A percentile compares a stretch with the other conserved stretches of the same genome.
Conservation (phyloP, 2,888 invertebrate species). For the Aproaerema taeniolella region DNA sequence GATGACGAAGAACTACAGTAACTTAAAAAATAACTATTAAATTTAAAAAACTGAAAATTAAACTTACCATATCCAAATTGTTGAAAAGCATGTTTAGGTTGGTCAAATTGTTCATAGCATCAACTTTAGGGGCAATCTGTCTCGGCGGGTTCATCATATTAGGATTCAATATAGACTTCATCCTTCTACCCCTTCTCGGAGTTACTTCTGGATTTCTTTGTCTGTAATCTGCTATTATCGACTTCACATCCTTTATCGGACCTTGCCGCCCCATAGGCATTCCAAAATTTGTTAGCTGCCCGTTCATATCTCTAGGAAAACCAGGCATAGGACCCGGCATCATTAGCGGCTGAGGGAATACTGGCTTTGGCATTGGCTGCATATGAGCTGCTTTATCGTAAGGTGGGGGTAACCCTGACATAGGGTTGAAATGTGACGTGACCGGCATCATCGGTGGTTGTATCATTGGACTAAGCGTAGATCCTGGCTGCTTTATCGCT, state of each 20-base stretch:
- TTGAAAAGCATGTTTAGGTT: constrained; percentile 65
- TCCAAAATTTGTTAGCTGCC: constrained; percentile 72
- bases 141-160: constrained; percentile 63
- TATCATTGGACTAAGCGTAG: constrained; percentile 48
- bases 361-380: constrained; percentile 65
- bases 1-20: too few relatives aligned
- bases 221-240: constrained; percentile 88
- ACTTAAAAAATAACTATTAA: too few relatives aligned
- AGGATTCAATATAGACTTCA: constrained; percentile 73
- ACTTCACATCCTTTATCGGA: constrained; percentile 88
- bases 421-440: constrained; percentile 56
- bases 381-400: constrained; percentile 66
- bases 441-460: constrained; percentile 55
- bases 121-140: constrained; percentile 61
- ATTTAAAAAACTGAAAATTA: constrained; percentile 2
- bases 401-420: constrained; percentile 62
- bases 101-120: constrained; percentile 37
- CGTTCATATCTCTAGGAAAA: constrained; percentile 71
- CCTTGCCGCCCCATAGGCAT: constrained; percentile 82
- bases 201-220: constrained; percentile 86
- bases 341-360: constrained; percentile 59
- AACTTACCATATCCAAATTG: constrained; percentile 70
- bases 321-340: constrained; percentile 58
- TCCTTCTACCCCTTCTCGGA: constrained; percentile 81
- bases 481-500: constrained; percentile 55